These are phyloP conservation scores for Toxostoma redivivum DNA, from an alignment of 2,113 vertebrate genomes.

Conservation along the genomic window DNA sequence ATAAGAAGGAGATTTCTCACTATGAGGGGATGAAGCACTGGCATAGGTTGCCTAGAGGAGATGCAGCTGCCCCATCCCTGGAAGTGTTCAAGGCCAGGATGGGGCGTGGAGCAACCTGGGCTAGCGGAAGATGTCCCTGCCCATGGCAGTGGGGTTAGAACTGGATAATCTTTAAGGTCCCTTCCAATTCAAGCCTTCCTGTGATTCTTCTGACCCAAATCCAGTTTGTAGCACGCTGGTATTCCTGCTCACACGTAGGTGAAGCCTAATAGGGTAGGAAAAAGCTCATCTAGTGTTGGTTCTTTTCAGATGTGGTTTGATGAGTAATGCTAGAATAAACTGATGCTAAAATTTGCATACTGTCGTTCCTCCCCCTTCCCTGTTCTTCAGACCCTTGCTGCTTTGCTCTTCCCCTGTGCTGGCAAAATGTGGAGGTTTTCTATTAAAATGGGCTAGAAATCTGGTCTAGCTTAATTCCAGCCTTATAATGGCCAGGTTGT, in stretches of 20 bases:
- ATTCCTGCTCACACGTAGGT: not conserved
- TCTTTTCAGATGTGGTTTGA: not conserved
- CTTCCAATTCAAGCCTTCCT: not conserved
- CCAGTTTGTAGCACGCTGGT: fast-evolving
- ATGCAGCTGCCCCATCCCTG: not conserved
- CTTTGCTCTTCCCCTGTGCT: not conserved
- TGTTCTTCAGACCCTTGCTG: not conserved
- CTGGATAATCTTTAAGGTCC: not conserved
- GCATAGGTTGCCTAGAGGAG: not conserved
- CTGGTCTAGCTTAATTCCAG: not conserved
- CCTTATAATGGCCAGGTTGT: not conserved
- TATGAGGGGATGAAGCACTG: fast-evolving
- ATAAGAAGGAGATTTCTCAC: not conserved
- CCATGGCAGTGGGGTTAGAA: fast-evolving
- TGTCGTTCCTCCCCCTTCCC: not conserved
- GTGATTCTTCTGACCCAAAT: fast-evolving
- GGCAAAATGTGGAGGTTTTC: fast-evolving
- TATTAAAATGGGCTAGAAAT: not conserved
- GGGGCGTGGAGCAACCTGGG: not conserved
- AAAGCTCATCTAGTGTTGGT: not conserved
- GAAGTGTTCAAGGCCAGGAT: not conserved
- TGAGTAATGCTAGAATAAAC: not conserved
- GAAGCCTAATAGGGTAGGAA: not conserved
- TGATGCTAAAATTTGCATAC: not conserved
- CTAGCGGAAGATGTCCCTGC: not conserved